phyloP scores from a whole-genome alignment of 2,797 vertebrate species.

The Spinibarbus caldwelli region DNA sequence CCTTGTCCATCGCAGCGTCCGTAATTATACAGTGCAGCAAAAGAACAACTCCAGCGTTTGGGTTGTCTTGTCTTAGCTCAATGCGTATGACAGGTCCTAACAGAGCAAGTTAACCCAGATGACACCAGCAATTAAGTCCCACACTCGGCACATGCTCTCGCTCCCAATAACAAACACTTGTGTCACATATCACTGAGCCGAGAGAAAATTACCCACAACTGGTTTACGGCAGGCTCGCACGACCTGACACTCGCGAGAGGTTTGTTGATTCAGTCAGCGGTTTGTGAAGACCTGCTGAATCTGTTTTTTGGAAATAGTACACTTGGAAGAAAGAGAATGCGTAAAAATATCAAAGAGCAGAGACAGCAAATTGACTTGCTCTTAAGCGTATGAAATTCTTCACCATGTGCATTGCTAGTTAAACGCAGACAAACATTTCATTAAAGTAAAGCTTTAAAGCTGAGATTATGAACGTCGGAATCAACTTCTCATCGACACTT shows the following conservation, averaged over 20 bases:
- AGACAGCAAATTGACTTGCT: slow-evolving; percentile 31
- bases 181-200: slow-evolving; percentile 45
- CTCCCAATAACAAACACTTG: slow-evolving; percentile 43
- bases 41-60: slow-evolving; percentile 27
- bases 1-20: neutral
- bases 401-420: neutral
- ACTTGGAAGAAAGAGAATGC: neutral
- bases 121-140: slow-evolving; percentile 50
- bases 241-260: slow-evolving; percentile 24
- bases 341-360: neutral
- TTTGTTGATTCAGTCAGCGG: slow-evolving; percentile 39
- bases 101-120: slow-evolving; percentile 49
- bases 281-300: slow-evolving; percentile 36
- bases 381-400: neutral
- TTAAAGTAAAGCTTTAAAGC: slow-evolving; percentile 25
- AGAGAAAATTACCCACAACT: slow-evolving; percentile 36
- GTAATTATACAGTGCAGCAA: slow-evolving; percentile 41
- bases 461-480: slow-evolving; percentile 10
- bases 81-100: slow-evolving; percentile 42
- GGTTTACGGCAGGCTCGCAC: neutral
- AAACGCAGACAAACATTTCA: slow-evolving; percentile 19
- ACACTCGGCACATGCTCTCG: slow-evolving; percentile 40
- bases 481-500: neutral
- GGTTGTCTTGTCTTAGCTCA: slow-evolving; percentile 39
- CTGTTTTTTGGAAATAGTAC: neutral